Conservation (phyloP, 2,113 vertebrate genomes). For the Calidris pugnax region DNA sequence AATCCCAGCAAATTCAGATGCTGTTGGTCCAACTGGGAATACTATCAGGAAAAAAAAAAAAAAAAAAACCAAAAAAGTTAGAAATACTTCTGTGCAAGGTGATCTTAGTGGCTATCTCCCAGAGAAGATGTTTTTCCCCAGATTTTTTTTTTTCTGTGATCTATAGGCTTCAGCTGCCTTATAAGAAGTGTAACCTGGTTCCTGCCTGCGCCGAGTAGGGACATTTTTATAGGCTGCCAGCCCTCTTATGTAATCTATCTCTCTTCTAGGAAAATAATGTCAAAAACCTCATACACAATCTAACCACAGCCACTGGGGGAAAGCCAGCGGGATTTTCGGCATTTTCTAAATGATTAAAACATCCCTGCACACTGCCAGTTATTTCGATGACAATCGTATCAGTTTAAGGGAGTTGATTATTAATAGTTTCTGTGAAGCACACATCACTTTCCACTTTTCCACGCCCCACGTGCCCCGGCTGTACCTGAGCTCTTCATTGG, state of each 20-base stretch:
- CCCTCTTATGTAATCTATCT: constrained; percentile 1
- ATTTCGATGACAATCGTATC: neutral
- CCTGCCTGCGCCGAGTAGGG: neutral
- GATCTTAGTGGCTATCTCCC: neutral
- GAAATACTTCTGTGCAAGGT: neutral
- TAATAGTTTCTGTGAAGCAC: neutral
- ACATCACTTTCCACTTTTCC: neutral
- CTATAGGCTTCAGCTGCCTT: neutral
- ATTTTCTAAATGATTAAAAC: neutral
- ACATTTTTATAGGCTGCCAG: constrained; percentile 40
- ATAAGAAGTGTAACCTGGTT: neutral
- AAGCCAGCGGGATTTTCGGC: constrained; percentile 8
- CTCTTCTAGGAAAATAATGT: constrained; percentile 13
- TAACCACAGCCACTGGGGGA: constrained; percentile 11
- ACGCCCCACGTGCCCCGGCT: fast-evolving
- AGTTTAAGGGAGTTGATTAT: neutral
- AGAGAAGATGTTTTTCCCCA: neutral
- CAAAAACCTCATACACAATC: neutral
- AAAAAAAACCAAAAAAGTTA: neutral
- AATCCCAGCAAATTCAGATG: neutral
- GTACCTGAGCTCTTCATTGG: neutral
- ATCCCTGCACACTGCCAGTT: neutral
- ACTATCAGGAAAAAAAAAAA: neutral
- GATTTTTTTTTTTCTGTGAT: neutral
- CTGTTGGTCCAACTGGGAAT: neutral